Evolutionary conservation across 2,888 invertebrate species (phyloP).

Genomic region (Drosophila paranaensis): DNA sequence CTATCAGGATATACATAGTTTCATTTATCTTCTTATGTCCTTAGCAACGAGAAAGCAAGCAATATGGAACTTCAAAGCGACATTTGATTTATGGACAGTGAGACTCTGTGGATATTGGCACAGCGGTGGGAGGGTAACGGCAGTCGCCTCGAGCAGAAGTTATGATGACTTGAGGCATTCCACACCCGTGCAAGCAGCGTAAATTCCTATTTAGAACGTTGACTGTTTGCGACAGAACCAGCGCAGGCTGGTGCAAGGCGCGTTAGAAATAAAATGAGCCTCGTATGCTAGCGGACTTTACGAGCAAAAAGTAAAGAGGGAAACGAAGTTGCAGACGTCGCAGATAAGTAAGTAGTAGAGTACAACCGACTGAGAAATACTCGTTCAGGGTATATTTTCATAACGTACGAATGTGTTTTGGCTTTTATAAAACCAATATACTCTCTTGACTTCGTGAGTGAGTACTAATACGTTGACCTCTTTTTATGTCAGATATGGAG

Average conservation of each 20-base stretch:
- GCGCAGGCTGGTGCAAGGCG: conserved; percentile 10
- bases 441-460: not conserved
- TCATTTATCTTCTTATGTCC: conserved; percentile 61
- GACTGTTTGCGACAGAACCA: conserved; percentile 37
- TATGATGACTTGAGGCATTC: conserved; percentile 65
- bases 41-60: conserved; percentile 40
- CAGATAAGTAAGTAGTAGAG: conserved; percentile 47
- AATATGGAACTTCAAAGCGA: conserved; percentile 69
- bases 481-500: conserved; percentile 43
- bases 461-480: conserved; percentile 70
- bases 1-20: conserved; percentile 63
- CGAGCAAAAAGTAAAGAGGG: conserved; percentile 31
- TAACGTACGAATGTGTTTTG: no score
- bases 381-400: no score
- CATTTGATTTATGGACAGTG: conserved; percentile 75
- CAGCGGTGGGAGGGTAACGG: not conserved
- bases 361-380: not conserved
- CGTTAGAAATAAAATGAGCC: conserved; percentile 42
- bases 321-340: conserved; percentile 22
- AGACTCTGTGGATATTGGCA: conserved; percentile 25
- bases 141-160: conserved; percentile 63
- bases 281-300: conserved; percentile 68
- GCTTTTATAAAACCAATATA: not conserved
- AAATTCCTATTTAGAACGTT: conserved; percentile 69
- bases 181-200: conserved; percentile 51